Percentiles rank a stretch among this genome's conserved stretches.
Evolutionary conservation across 2,888 invertebrate genomes (phyloP).

Genomic region (Drosophila heteroneura): DNA sequence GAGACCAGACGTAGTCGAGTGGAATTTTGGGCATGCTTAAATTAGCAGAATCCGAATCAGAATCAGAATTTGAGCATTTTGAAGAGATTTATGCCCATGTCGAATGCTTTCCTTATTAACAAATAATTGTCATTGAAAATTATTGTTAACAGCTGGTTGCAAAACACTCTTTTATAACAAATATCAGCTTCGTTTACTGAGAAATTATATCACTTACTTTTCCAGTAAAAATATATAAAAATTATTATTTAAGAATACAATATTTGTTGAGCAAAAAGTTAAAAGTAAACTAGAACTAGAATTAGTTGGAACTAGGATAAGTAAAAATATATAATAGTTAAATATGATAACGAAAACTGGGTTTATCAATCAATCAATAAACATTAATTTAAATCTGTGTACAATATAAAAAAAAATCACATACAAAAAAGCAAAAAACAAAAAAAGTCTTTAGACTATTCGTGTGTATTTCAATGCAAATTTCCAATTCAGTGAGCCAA

Average conservation of each 20-base stretch:
- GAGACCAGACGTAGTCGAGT: neutral
- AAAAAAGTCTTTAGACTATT: neutral
- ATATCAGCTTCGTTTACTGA: too few relatives aligned
- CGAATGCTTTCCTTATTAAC: neutral
- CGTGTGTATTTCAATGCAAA: neutral
- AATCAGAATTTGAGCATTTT: neutral
- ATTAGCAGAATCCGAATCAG: neutral
- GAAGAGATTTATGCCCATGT: neutral
- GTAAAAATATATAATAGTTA: neutral
- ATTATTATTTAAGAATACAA: neutral
- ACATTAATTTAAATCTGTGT: neutral
- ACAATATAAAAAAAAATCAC: neutral
- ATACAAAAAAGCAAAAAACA: neutral
- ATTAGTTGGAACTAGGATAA: too few relatives aligned
- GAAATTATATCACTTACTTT: too few relatives aligned
- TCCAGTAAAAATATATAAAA: too few relatives aligned
- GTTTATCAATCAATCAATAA: neutral
- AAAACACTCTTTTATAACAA: neutral
- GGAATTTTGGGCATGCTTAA: neutral
- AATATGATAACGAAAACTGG: neutral
- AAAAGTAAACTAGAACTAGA: neutral
- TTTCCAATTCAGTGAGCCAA: neutral
- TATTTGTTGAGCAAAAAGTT: neutral
- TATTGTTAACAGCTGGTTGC: neutral
- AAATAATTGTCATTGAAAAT: neutral